Percentiles rank a stretch among this genome's conserved stretches.
phyloP scores from a whole-genome alignment of 1,140 invertebrate species.

The Aphidius ervi region DNA sequence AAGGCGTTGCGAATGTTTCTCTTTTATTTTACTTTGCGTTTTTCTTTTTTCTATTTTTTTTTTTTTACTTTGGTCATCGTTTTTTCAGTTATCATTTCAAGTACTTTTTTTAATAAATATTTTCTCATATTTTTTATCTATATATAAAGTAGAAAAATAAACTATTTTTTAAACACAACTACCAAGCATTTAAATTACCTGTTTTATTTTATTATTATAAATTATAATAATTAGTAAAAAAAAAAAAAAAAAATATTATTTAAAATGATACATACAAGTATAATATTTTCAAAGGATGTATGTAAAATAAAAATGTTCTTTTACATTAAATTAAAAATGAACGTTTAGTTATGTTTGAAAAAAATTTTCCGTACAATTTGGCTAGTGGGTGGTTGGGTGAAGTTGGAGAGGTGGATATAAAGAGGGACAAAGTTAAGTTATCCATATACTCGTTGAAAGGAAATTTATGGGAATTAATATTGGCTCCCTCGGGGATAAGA shows the following conservation, averaged over 20 bases:
- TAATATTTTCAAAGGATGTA: too few species aligned
- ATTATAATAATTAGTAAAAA: background rate
- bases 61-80: too few species aligned
- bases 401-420: background rate
- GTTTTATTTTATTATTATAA: too few species aligned
- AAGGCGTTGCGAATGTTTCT: background rate
- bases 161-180: too few species aligned
- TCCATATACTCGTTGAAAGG: constrained; percentile 48
- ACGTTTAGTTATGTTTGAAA: too few species aligned
- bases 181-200: too few species aligned
- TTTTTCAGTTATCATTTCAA: background rate
- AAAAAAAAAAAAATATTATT: too few species aligned
- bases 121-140: background rate
- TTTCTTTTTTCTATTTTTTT: constrained; percentile 5
- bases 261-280: too few species aligned
- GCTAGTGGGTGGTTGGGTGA: background rate
- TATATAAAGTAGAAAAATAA: too few species aligned
- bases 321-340: too few species aligned
- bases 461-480: constrained; percentile 58
- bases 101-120: background rate
- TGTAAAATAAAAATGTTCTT: too few species aligned
- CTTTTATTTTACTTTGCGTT: constrained; percentile 3
- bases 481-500: constrained; percentile 38
- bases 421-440: constrained; percentile 24
- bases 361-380: background rate